A percentile compares a stretch with the other conserved stretches of the same genome.
phyloP scores from a whole-genome alignment of 2,888 invertebrate genomes.

The Leucophenga maculata region DNA sequence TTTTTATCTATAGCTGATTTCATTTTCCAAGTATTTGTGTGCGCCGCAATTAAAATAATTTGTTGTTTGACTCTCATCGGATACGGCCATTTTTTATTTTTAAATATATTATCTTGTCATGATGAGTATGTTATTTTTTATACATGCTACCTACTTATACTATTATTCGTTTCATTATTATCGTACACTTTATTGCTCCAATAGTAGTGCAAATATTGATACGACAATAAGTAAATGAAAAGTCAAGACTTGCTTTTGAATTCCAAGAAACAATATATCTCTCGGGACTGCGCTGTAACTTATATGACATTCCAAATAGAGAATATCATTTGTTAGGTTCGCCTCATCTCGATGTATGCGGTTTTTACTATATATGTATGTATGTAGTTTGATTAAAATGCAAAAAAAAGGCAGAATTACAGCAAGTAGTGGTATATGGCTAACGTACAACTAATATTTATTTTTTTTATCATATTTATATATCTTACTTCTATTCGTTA shows the following conservation, averaged over 20 bases:
- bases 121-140: conserved; percentile 7
- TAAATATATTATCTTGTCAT: not conserved
- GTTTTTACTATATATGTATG: too few species aligned
- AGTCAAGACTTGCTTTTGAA: not conserved
- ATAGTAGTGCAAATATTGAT: not conserved
- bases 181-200: not conserved
- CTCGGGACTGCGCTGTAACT: too few species aligned
- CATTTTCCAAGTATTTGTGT: conserved; percentile 2
- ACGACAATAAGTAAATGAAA: not conserved
- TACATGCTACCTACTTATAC: not conserved
- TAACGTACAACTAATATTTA: too few species aligned
- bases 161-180: not conserved
- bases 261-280: too few species aligned
- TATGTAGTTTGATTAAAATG: too few species aligned
- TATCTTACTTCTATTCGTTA: too few species aligned
- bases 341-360: too few species aligned
- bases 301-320: too few species aligned
- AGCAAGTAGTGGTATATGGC: too few species aligned
- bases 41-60: conserved; percentile 15
- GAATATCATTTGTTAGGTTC: too few species aligned
- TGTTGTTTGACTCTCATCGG: not conserved
- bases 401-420: too few species aligned
- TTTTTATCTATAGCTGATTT: conserved; percentile 5
- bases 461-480: too few species aligned
- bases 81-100: not conserved